Base-by-base conservation (phyloP, 2,113 vertebrate species). In the Megaptera novaeangliae region DNA sequence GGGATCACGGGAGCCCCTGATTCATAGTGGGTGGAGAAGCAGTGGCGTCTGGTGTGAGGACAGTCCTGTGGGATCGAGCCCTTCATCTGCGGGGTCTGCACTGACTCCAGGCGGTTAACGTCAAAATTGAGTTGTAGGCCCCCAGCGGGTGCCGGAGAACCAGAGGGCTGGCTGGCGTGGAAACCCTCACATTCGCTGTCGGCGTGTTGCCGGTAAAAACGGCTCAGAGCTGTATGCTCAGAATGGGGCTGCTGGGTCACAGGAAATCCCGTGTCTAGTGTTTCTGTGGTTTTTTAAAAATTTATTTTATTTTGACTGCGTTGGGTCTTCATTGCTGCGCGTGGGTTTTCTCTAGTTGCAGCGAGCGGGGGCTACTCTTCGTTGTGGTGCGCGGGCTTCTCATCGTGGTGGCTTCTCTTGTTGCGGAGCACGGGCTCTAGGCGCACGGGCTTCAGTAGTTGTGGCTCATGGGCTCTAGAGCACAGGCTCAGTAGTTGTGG, bases 331-430 rank as follows among this genome's bases (percentile, higher is more conserved):
- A 4, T 49, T 49, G 49, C 49, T 49, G 13, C 4, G 14, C 49
- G 49, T 15, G 14, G 49, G 49, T 15, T 49, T 49, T 49, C 49
- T 49, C 49, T 49, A 49, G 49, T 15, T 15, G 49, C 0, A 1
- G 49, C 14, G 14, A 49, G 49, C 49, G 49, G 49, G 49, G 49
- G 49, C 46, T 13, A 49, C 12, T 49, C 46, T 49, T 49, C 0
- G 46, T 49, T 49, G 46, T 0, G 0, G 46, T 49, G 0, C 2
- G 46, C 2, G 12, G 46, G 12, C 46, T 49, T 49, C 46, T 2
- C 46, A 6, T 49, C 2, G 12, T 2, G 46, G 46, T 49, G 46
- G 46, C 46, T 49, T 49, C 46, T 49, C 46, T 46, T 46, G 46
- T 46, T 46, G 46, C 2, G 2, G 12, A 49, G 46, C 46, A 13